phyloP scores from a whole-genome alignment of 2,797 vertebrate genomes.

The Gymnothorax javanicus region DNA sequence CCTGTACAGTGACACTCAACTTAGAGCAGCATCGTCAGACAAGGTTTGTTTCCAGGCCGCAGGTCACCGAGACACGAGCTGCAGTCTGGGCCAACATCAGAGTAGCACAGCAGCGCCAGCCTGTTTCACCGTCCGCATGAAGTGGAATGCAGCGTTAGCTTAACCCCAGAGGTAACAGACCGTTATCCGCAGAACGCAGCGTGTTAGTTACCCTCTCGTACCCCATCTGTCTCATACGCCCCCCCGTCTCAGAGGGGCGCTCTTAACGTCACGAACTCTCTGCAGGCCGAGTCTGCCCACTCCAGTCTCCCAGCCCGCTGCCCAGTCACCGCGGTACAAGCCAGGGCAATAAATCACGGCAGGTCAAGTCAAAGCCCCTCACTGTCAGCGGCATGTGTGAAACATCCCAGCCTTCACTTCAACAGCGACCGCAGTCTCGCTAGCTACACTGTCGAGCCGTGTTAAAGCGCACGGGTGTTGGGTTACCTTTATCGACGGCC shows the following conservation, averaged over 20 bases:
- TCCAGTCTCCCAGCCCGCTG: not conserved
- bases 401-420: not conserved
- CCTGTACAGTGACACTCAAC: no score
- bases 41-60: not conserved
- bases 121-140: no score
- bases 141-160: no score
- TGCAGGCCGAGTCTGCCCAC: constrained; percentile 34
- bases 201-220: no score
- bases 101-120: no score
- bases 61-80: not conserved
- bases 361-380: constrained; percentile 21
- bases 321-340: constrained; percentile 1
- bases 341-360: constrained; percentile 37
- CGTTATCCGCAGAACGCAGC: no score
- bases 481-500: constrained; percentile 83
- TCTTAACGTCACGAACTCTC: not conserved
- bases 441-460: no score
- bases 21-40: not conserved
- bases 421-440: not conserved
- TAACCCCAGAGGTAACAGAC: no score
- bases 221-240: no score
- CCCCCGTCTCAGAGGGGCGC: no score
- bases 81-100: not conserved
- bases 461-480: not conserved
- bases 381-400: not conserved